Evolutionary conservation across 2,113 vertebrate genomes (phyloP), one percentile per base, ranked within the genome.

Genomic region (Kryptolebias marmoratus): DNA sequence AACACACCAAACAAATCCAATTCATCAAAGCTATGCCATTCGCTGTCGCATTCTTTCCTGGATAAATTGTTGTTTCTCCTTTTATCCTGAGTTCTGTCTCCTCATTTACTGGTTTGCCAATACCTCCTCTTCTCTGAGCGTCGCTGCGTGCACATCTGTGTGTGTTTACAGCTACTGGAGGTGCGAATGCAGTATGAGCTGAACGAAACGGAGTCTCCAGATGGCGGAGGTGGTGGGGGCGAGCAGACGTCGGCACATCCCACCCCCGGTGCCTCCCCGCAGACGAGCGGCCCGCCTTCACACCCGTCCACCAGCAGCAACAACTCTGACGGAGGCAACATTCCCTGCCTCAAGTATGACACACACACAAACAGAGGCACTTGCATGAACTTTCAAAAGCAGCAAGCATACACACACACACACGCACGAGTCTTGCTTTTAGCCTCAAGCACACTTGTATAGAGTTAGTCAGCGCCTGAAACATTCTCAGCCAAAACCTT

Each of bases 251-350:
- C 96, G 22, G 91, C 94, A 49, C 88, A 92, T 81, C 94, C 95
- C 63, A 97, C 96, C 55, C 95, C 96, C 0, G 95, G 95, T 56
- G 94, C 95, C 72, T 94, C 95, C 57, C 95, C 97, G 79, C 97
- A 98, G 58, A 95, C 96, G n/a, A 80, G 95, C 28, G 93, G 90
- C 63, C 94, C 96, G 11, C 96, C 97, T 79, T 95, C 96, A 64
- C 98, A 97, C 70, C 96, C 97, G 7, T 98, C 97, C 71, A 98
- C 95, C 84, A 98, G 96, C 81, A 98, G 97, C 92, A 98, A 95
- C 92, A 98, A 97, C 22, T 98, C 97, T 13, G 97, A 98, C 58
- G 96, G 96, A 57, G 96, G 97, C 93, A 98, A 96, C 82, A 94
- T 98, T 12, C 97, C 98, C 56, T 98, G 97, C 89, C 96, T 99